Percentiles rank a stretch among this genome's conserved stretches.
These are phyloP conservation scores for Hymenochirus boettgeri DNA, from an alignment of 2,113 vertebrate genomes.

Conservation along the genomic window DNA sequence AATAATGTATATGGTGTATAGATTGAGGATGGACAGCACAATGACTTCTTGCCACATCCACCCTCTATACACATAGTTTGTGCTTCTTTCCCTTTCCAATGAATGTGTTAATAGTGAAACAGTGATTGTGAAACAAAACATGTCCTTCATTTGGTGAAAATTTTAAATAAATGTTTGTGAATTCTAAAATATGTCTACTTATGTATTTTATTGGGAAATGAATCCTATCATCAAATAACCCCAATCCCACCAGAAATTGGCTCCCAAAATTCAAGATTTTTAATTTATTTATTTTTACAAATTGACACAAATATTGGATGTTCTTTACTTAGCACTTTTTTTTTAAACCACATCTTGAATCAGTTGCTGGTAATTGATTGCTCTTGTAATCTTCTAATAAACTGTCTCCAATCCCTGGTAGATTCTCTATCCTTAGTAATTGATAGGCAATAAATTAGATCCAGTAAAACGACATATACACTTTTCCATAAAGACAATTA, in stretches of 20 bases:
- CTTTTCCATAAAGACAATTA: no score
- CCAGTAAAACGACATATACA: no score
- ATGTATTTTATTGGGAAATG: conserved; percentile 51
- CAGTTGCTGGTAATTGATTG: not conserved
- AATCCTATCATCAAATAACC: no score
- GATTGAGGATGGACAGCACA: conserved; percentile 65
- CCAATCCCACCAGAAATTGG: no score
- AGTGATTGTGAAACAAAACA: conserved; percentile 71
- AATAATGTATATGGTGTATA: conserved; percentile 71
- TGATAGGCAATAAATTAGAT: conserved; percentile 25
- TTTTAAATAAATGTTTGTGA: conserved; percentile 91
- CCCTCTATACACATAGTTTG: conserved; percentile 64
- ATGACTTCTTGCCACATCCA: conserved; percentile 62
- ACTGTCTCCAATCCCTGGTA: not conserved
- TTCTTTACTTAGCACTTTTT: not conserved
- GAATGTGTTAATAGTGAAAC: conserved; percentile 79
- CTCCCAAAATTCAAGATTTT: no score
- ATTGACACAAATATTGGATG: not conserved
- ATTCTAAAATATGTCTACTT: conserved; percentile 54
- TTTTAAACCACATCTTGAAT: not conserved
- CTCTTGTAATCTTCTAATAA: not conserved
- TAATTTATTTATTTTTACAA: no score
- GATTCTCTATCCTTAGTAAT: not conserved
- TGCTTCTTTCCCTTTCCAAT: conserved; percentile 72
- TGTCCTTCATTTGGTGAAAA: conserved; percentile 83